phyloP scores from a whole-genome alignment of 2,888 invertebrate species.

The Caenorhabditis wallacei region DNA sequence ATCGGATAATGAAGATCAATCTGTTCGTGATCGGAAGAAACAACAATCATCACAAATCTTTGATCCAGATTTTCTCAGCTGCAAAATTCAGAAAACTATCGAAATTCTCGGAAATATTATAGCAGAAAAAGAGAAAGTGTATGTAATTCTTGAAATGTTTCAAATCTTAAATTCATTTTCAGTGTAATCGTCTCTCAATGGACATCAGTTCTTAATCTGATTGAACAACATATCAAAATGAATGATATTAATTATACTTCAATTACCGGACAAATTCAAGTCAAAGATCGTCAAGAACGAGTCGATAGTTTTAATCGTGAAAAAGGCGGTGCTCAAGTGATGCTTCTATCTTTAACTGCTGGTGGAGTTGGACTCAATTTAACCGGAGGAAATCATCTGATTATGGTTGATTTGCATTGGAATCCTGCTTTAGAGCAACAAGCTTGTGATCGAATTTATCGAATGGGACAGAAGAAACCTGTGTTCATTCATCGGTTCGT shows the following conservation, averaged over 20 bases:
- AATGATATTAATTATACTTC: slow-evolving; percentile 85
- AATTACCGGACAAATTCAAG: slow-evolving; percentile 89
- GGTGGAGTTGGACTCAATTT: slow-evolving; percentile 98
- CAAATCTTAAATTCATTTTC: slow-evolving; percentile 24
- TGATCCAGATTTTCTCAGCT: slow-evolving; percentile 60
- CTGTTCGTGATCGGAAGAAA: not conserved
- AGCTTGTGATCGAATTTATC: slow-evolving; percentile 94
- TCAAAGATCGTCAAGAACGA: slow-evolving; percentile 75
- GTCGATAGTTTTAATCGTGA: slow-evolving; percentile 89
- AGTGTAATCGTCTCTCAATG: slow-evolving; percentile 93
- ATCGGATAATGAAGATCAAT: slow-evolving; percentile 30
- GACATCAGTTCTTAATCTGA: slow-evolving; percentile 90
- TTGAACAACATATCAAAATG: slow-evolving; percentile 87
- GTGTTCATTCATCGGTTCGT: slow-evolving; percentile 91
- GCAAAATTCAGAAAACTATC: slow-evolving; percentile 60
- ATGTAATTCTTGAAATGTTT: slow-evolving; percentile 1
- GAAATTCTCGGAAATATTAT: slow-evolving; percentile 63
- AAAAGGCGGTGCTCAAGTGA: slow-evolving; percentile 85
- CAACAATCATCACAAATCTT: slow-evolving; percentile 62
- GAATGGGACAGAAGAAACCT: slow-evolving; percentile 91
- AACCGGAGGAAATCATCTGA: slow-evolving; percentile 93
- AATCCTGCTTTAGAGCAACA: slow-evolving; percentile 96
- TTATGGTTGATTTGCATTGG: slow-evolving; percentile 94
- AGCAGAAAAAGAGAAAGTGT: slow-evolving; percentile 68
- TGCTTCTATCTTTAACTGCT: slow-evolving; percentile 93